A percentile compares a stretch with the other conserved stretches of the same genome.
These are phyloP conservation scores for Apodemia zela DNA, from an alignment of 2,888 invertebrate genomes.

Conservation along the genomic window DNA sequence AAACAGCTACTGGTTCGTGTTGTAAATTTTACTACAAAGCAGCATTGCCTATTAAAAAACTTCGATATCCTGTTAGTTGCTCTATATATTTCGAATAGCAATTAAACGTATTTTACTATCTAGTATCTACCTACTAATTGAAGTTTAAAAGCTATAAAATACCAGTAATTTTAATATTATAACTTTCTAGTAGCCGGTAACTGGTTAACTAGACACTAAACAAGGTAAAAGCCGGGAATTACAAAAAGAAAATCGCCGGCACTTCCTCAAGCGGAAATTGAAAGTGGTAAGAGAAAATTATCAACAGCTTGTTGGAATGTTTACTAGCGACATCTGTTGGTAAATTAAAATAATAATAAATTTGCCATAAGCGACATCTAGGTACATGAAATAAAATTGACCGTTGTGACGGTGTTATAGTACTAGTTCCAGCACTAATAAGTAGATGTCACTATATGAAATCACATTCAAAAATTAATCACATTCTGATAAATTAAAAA, in stretches of 20 bases:
- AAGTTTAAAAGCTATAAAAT: constrained; percentile 17
- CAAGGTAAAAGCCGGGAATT: constrained; percentile 66
- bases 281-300: constrained; percentile 74
- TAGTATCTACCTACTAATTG: no score
- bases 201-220: constrained; percentile 31
- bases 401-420: not conserved
- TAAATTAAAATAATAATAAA: not conserved
- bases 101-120: not conserved
- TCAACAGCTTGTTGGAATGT: constrained; percentile 31
- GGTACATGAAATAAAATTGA: not conserved
- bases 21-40: no score
- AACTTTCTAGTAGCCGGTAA: constrained; percentile 47
- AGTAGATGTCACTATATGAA: constrained; percentile 42
- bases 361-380: constrained; percentile 18
- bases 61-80: not conserved
- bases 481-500: not conserved
- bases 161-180: constrained; percentile 21
- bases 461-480: constrained; percentile 6
- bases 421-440: constrained; percentile 34
- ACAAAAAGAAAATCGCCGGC: constrained; percentile 67
- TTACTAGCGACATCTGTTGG: constrained; percentile 47
- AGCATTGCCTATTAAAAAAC: not conserved
- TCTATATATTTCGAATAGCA: not conserved
- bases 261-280: constrained; percentile 77
- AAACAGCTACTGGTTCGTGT: no score